Percentiles rank a stretch among this genome's conserved stretches.
Conservation (phyloP, 2,888 invertebrate species). For the Aporophyla nigra region DNA sequence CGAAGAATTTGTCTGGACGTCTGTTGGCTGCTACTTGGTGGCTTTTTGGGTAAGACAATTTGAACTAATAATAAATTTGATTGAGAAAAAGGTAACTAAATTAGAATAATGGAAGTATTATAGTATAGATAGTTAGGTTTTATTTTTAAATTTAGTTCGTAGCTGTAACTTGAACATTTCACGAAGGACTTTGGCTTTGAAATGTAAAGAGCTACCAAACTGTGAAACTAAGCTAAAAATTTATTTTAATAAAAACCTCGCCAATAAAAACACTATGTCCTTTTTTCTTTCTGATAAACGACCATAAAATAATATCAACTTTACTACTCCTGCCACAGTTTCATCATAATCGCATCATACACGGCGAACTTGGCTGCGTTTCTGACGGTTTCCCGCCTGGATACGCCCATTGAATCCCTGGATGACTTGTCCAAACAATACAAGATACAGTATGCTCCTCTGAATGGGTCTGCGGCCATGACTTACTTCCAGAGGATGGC, state of each 20-base stretch:
- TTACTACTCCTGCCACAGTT: conserved; percentile 83
- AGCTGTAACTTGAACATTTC: no score
- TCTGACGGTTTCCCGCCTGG: conserved; percentile 97
- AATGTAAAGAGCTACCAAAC: no score
- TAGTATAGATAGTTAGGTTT: no score
- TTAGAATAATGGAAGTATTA: no score
- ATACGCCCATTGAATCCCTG: conserved; percentile 97
- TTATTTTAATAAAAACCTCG: no score
- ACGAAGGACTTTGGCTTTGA: no score
- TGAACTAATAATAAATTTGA: neutral
- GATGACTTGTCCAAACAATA: conserved; percentile 99
- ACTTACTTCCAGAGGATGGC: conserved; percentile 99
- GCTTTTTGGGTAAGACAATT: conserved; percentile 95
- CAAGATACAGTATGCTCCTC: conserved; percentile 98
- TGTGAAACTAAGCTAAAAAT: no score
- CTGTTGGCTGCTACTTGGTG: conserved; percentile 99
- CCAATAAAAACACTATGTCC: neutral
- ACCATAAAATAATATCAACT: neutral
- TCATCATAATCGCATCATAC: conserved; percentile 99
- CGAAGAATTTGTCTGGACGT: conserved; percentile 98
- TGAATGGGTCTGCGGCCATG: conserved; percentile 96
- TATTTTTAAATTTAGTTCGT: no score
- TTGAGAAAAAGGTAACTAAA: neutral
- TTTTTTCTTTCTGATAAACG: neutral
- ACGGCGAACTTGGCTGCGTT: conserved; percentile 99